These are phyloP conservation scores for Cyclophora punctaria DNA, from an alignment of 2,888 invertebrate species.

Conservation along the genomic window DNA sequence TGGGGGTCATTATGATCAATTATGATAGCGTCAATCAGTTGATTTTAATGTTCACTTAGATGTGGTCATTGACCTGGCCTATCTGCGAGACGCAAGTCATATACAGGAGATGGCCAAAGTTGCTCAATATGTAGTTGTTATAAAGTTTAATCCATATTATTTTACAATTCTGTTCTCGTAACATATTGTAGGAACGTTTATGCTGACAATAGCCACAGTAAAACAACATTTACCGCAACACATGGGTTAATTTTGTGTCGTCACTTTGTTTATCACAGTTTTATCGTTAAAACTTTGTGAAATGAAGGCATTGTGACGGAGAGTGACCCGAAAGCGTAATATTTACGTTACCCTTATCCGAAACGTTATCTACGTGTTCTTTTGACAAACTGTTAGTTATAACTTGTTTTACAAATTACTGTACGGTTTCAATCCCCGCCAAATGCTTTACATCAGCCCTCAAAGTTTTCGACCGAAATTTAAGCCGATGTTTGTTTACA, in stretches of 20 bases:
- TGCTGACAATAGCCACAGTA: not conserved
- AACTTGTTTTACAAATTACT: constrained; percentile 48
- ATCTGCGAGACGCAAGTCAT: no score
- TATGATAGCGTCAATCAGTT: not conserved
- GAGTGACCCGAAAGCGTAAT: constrained; percentile 6
- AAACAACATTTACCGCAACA: constrained; percentile 9
- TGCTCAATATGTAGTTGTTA: no score
- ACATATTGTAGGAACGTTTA: no score
- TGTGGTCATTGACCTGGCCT: no score
- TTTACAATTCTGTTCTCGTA: not conserved
- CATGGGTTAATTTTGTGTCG: constrained; percentile 8
- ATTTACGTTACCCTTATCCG: constrained; percentile 9
- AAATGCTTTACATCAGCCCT: constrained; percentile 48
- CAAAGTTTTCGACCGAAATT: constrained; percentile 54
- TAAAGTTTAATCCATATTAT: not conserved
- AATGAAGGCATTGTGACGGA: constrained; percentile 12
- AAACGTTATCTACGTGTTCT: constrained; percentile 15
- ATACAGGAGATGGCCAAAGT: no score
- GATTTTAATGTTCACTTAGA: no score
- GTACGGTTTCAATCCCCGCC: constrained; percentile 47
- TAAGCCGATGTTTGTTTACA: constrained; percentile 58
- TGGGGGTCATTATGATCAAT: not conserved
- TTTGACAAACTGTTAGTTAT: constrained; percentile 22
- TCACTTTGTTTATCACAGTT: constrained; percentile 14
- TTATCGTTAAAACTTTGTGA: constrained; percentile 11